Evolutionary conservation across 2,113 vertebrate species (phyloP).

Genomic region (cattle (Bos taurus)): ARS-UCD2.0 NC_037351.1:47934501-47935000

Average conservation of each 20-base stretch:
- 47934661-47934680: background rate
- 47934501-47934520: background rate
- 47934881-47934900: background rate
- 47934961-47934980: background rate
- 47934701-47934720: background rate
- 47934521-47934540: background rate
- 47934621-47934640: background rate
- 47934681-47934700: accelerated
- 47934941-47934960: background rate
- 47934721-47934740: background rate
- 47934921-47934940: background rate
- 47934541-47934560: background rate
- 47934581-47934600: background rate
- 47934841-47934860: background rate
- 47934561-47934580: background rate
- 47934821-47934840: background rate
- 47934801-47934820: background rate
- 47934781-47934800: background rate
- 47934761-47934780: background rate
- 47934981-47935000: background rate
- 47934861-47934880: background rate
- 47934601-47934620: background rate
- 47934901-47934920: background rate
- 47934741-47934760: background rate
- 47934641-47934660: background rate